Conservation (phyloP, 2,113 vertebrate species). For the Laterallus jamaicensis region DNA sequence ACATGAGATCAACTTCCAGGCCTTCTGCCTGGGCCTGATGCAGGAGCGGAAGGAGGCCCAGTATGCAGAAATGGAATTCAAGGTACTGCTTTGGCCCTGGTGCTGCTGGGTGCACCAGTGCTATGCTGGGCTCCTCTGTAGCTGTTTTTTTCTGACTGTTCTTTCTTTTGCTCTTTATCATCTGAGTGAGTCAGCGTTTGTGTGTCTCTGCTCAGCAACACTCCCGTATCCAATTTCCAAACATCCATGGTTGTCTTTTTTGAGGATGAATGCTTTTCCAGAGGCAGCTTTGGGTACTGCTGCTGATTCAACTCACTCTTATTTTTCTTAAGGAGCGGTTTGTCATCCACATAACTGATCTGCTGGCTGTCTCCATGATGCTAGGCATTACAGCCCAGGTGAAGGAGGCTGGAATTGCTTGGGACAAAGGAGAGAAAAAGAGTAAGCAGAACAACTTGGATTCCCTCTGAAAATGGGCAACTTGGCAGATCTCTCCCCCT, state of each 20-base stretch:
- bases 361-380: constrained; percentile 98
- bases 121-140: not conserved
- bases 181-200: not conserved
- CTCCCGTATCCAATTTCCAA: not conserved
- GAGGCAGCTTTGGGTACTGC: not conserved
- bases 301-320: not conserved
- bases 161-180: not conserved
- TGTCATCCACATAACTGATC: constrained; percentile 94
- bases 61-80: constrained; percentile 95
- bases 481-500: not conserved
- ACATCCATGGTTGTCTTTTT: not conserved
- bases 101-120: not conserved
- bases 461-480: not conserved
- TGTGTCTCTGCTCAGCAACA: not conserved
- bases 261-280: not conserved
- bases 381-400: constrained; percentile 96
- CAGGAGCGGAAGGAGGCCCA: constrained; percentile 92
- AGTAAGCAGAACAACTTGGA: constrained; percentile 73
- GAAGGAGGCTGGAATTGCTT: constrained; percentile 95
- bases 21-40: constrained; percentile 97
- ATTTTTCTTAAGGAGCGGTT: constrained; percentile 86
- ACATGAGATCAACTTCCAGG: constrained; percentile 98
- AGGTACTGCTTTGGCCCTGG: constrained; percentile 68
- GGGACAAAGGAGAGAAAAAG: constrained; percentile 99
- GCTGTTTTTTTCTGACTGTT: not conserved